Evolutionary conservation across 2,113 vertebrate species (phyloP).

Genomic region (Mastomys coucha): DNA sequence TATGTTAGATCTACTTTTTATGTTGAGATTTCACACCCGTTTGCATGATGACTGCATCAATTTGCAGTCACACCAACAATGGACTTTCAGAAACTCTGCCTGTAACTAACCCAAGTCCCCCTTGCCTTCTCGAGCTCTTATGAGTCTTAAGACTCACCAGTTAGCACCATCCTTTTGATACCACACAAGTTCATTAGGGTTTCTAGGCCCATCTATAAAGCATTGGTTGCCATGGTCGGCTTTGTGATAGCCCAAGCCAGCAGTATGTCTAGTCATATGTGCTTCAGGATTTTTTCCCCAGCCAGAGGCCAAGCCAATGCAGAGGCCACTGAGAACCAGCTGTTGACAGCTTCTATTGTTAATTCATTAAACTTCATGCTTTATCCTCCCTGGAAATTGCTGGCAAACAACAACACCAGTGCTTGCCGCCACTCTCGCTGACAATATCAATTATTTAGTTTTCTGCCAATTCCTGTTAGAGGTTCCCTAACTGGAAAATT

Average conservation of each 20-base stretch:
- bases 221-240: not conserved
- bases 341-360: conserved; percentile 85
- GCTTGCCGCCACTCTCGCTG: conserved; percentile 83
- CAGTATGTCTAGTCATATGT: conserved; percentile 54
- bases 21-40: not conserved
- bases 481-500: conserved; percentile 88
- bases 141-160: not conserved
- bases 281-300: conserved; percentile 18
- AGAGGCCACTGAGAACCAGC: conserved; percentile 85
- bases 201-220: not conserved
- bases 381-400: conserved; percentile 89
- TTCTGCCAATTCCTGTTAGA: conserved; percentile 91
- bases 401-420: conserved; percentile 84
- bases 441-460: conserved; percentile 90
- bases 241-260: conserved; percentile 5
- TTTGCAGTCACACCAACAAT: not conserved
- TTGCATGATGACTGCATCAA: not conserved
- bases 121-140: not conserved
- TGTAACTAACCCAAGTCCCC: not conserved
- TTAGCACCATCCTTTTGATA: too few species aligned
- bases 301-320: conserved; percentile 71
- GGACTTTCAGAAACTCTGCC: not conserved
- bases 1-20: not conserved
- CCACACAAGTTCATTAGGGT: not conserved
- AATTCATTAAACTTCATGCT: conserved; percentile 89